Evolutionary conservation across 2,113 vertebrate genomes (phyloP).

Genomic region (Campylomormyrus tamandua): DNA sequence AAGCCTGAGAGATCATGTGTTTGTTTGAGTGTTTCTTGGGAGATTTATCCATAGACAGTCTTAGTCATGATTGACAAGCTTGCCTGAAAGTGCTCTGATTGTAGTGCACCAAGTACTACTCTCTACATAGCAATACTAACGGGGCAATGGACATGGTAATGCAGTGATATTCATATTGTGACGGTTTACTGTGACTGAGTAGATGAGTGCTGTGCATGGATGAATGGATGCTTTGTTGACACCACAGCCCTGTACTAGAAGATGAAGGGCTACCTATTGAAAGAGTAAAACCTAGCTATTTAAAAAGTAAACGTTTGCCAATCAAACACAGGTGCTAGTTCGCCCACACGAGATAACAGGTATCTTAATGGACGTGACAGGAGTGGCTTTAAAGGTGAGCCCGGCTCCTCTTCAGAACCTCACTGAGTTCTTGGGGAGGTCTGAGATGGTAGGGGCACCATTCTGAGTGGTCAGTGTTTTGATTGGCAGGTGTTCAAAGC

Average conservation of each 20-base stretch:
- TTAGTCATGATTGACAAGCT: neutral
- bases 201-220: neutral
- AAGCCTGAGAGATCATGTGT: neutral
- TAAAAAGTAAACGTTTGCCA: neutral
- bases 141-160: neutral
- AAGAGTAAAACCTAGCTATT: neutral
- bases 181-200: neutral
- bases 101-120: neutral
- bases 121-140: neutral
- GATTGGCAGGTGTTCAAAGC: constrained; percentile 69
- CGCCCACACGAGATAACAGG: neutral
- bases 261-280: neutral
- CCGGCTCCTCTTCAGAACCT: neutral
- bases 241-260: neutral
- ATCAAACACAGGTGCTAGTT: neutral
- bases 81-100: neutral
- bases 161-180: neutral
- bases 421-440: neutral
- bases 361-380: neutral
- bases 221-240: neutral
- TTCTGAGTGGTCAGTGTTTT: neutral
- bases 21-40: neutral
- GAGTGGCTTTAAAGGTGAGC: neutral
- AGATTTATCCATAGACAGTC: neutral
- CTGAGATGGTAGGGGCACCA: neutral